Evolutionary conservation across 2,113 vertebrate species (phyloP).

Genomic region (Megaleporinus macrocephalus): DNA sequence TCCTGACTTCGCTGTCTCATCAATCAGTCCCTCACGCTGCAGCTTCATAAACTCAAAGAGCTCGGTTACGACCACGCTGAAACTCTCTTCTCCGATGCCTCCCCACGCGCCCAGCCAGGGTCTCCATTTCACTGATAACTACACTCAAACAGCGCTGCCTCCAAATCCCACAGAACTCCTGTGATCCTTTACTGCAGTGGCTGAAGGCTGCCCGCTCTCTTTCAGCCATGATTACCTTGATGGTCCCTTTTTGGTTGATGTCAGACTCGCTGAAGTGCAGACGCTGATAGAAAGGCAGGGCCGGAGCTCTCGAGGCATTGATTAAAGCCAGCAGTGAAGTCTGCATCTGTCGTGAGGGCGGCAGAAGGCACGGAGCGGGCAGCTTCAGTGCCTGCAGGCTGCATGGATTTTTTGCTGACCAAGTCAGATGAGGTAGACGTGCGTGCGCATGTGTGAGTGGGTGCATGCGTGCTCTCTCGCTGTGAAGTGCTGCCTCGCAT

Average conservation of each 20-base stretch:
- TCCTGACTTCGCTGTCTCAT: constrained; percentile 10
- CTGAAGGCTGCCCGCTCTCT: neutral
- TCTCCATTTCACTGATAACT: constrained; percentile 9
- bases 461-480: constrained; percentile 10
- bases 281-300: constrained; percentile 4
- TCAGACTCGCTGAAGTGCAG: neutral
- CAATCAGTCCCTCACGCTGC: constrained; percentile 23
- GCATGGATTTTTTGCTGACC: constrained; percentile 43
- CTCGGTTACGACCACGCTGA: neutral
- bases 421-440: constrained; percentile 16
- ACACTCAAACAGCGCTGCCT: neutral
- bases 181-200: constrained; percentile 1
- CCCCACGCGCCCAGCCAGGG: neutral
- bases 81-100: neutral
- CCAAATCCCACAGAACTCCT: neutral
- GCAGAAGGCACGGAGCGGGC: neutral
- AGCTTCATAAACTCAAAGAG: constrained; percentile 17
- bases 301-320: neutral
- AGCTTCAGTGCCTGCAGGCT: constrained; percentile 15
- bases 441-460: constrained; percentile 33
- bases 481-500: neutral
- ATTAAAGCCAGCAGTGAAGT: constrained; percentile 5
- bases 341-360: constrained; percentile 8
- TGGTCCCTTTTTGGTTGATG: neutral
- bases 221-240: neutral